These are phyloP conservation scores for Frieseomelitta varia DNA, from an alignment of 1,140 invertebrate species.

Conservation along the genomic window DNA sequence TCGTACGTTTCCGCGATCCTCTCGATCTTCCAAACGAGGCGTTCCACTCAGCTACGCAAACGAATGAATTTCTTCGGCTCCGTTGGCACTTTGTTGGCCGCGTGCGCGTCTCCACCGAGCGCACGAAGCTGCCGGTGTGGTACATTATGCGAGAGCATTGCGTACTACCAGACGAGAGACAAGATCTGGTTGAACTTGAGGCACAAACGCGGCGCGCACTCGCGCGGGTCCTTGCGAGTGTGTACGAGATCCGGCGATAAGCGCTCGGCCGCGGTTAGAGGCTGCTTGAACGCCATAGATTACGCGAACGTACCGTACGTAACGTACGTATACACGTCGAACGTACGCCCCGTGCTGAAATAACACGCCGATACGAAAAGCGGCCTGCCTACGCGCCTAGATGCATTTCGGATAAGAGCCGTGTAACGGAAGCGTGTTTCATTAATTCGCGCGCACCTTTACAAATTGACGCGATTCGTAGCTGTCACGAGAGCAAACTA, in stretches of 20 bases:
- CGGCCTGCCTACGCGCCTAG: slow-evolving; percentile 1
- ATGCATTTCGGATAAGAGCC: slow-evolving; percentile 21
- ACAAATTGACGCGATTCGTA: slow-evolving; percentile 24
- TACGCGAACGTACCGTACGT: neutral
- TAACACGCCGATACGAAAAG: slow-evolving; percentile 17
- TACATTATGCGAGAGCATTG: slow-evolving; percentile 33
- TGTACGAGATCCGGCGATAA: slow-evolving; percentile 24
- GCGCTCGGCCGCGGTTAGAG: neutral
- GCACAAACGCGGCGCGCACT: neutral
- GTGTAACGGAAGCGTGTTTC: slow-evolving; percentile 29
- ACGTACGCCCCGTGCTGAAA: slow-evolving; percentile 16
- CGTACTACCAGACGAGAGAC: slow-evolving; percentile 32
- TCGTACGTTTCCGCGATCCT: neutral
- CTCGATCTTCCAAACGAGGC: neutral
- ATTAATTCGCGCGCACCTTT: slow-evolving; percentile 16
- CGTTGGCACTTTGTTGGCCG: neutral
- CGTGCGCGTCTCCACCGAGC: neutral
- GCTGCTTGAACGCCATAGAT: slow-evolving; percentile 22
- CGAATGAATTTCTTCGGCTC: neutral
- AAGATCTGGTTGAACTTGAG: slow-evolving; percentile 44
- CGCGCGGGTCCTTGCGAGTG: neutral
- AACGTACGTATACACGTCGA: neutral
- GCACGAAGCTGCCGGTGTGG: neutral
- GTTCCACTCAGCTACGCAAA: neutral
- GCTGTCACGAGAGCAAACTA: neutral